phyloP scores from a whole-genome alignment of 2,797 vertebrate species.

The Acrocephalus scirpaceus region DNA sequence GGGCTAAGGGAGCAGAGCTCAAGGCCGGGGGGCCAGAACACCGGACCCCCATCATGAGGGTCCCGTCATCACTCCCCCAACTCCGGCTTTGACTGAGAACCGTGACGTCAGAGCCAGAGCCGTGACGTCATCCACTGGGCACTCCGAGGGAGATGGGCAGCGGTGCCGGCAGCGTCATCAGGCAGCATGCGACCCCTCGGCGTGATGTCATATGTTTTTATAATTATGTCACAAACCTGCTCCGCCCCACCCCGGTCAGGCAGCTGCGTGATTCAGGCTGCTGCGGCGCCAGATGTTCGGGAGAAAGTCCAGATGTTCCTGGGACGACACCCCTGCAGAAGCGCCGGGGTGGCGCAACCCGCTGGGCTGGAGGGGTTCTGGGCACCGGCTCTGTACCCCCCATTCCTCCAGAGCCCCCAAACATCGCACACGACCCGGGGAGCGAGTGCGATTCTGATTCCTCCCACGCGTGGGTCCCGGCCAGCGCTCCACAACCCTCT shows the following conservation, averaged over 20 bases:
- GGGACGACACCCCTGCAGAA: background rate
- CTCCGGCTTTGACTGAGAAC: background rate
- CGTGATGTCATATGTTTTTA: slow-evolving; percentile 1
- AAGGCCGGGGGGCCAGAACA: background rate
- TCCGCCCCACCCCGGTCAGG: background rate
- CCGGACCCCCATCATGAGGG: background rate
- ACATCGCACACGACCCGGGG: background rate
- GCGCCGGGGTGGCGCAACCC: too few relatives aligned
- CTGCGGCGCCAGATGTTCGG: background rate
- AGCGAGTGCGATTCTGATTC: background rate
- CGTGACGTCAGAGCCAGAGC: background rate
- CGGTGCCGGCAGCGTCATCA: background rate
- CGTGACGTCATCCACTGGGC: background rate
- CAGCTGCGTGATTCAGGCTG: background rate
- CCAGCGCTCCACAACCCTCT: background rate
- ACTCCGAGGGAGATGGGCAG: background rate
- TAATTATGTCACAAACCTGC: background rate
- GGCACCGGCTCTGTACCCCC: background rate
- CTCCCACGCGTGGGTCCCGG: background rate
- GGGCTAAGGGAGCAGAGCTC: background rate
- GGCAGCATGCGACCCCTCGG: background rate
- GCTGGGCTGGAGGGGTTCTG: background rate
- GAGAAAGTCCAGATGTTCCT: background rate
- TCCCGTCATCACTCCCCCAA: background rate
- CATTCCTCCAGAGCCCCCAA: background rate